Evolutionary conservation across 2,888 invertebrate genomes (phyloP), one percentile per base, ranked within the genome.

Genomic region (Pammene aurita): DNA sequence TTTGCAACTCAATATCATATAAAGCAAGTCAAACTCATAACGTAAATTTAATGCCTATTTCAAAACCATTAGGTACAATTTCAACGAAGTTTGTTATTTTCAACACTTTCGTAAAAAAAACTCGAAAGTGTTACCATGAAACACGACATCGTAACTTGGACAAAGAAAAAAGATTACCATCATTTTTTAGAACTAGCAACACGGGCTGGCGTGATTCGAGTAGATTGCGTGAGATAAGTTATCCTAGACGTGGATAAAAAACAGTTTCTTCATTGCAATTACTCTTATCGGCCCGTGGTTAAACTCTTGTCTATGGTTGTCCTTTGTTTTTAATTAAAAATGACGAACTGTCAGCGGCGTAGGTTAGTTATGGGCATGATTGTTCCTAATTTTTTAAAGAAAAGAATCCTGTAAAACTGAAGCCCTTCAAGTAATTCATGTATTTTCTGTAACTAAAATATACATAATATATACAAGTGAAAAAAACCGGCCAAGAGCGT

Each of bases 171-270:
- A 64, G 69, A 69, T 69, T 48, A 65, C 64, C 26, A 69, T 69
- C 69, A 54, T 60, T 64, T 63, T 69, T 65, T 26, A 61, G 62
- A 56, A 62, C 63, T 44, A 38, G 61, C 61, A 62, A 62, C 38
- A 46, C 13, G 11, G 55, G 13, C 52, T 65, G 52, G 64, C 69
- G 69, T 69, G 69, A 46, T 64, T 69, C 44, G 58, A 62, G 34
- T 13, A 7, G 48, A 13, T 79, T 72, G 78, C 79, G 78, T 79
- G 79, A 77, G 78, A 78, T 79, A 73, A 71, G 67, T 76, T 76
- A 75, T 78, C 77, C 76, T 72, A 70, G 72, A 42, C 63, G 56
- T 52, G 68, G 60, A 75, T 75, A 79, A 78, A 58, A 78, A 73
- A 73, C 63, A 66, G 76, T 76, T 78, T 75, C 78, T 76, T 76